Conservation (phyloP, 2,888 invertebrate genomes). For the Caenorhabditis auriculariae region DNA sequence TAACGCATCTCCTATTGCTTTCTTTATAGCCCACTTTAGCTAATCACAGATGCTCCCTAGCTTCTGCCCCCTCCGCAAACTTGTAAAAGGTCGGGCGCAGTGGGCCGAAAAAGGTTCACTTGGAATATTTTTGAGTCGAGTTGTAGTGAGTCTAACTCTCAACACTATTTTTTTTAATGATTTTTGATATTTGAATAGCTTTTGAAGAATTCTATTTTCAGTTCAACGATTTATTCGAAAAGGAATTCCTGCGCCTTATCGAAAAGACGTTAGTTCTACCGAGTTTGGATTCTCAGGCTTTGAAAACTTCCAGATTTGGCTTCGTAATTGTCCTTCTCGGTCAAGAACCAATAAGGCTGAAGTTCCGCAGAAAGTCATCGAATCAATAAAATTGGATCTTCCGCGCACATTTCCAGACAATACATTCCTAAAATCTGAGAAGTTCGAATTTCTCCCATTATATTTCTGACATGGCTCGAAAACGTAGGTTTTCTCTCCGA, state of each 20-base stretch:
- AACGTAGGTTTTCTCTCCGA: too few species aligned
- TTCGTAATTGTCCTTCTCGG: conserved; percentile 35
- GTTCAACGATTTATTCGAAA: conserved; percentile 47
- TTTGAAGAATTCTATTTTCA: conserved; percentile 15
- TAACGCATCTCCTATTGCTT: too few species aligned
- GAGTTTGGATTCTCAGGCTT: background rate
- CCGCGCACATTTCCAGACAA: conserved; percentile 48
- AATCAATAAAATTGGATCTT: conserved; percentile 38
- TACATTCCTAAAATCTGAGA: conserved; percentile 20
- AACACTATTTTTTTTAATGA: too few species aligned
- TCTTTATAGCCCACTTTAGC: too few species aligned
- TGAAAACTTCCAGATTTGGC: conserved; percentile 22
- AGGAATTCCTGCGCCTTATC: conserved; percentile 36
- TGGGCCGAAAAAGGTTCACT: too few species aligned
- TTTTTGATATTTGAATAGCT: too few species aligned
- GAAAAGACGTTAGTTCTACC: conserved; percentile 23
- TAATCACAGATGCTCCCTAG: too few species aligned
- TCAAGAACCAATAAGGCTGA: conserved; percentile 4
- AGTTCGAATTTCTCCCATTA: background rate
- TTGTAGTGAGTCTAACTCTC: too few species aligned
- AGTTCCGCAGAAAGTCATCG: conserved; percentile 15
- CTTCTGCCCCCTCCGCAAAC: too few species aligned
- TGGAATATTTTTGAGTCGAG: too few species aligned
- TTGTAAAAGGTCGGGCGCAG: too few species aligned
- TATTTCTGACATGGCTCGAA: background rate